Evolutionary conservation across 2,797 vertebrate species (phyloP).

Genomic region (Brotula barbata): DNA sequence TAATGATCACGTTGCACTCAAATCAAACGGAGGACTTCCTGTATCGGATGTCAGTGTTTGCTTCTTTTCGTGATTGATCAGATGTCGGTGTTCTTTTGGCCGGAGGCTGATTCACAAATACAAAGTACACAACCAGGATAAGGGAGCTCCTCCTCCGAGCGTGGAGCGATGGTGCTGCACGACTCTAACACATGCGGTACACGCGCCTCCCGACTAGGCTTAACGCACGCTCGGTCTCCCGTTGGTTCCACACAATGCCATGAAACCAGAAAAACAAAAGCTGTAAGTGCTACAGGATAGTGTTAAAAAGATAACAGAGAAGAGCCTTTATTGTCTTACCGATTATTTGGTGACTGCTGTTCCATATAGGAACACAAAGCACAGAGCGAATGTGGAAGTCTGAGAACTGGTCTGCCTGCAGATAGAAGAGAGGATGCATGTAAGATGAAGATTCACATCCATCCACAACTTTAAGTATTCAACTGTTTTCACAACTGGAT

Average conservation of each 20-base stretch:
- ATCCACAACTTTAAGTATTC: no score
- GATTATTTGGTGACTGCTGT: conserved; percentile 98
- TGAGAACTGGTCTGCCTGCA: conserved; percentile 95
- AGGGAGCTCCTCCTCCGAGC: conserved; percentile 58
- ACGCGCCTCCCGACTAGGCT: conserved; percentile 32
- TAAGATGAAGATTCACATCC: conserved; percentile 16
- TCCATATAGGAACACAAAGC: conserved; percentile 99
- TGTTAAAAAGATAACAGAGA: no score
- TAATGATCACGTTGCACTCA: conserved; percentile 59
- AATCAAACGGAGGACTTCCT: conserved; percentile 66
- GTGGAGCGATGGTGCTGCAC: conserved; percentile 45
- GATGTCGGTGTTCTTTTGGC: conserved; percentile 58
- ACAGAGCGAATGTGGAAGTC: conserved; percentile 98
- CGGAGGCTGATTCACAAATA: conserved; percentile 62
- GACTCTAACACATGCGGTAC: conserved; percentile 36
- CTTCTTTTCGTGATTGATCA: conserved; percentile 78
- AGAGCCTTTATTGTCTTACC: conserved; percentile 79
- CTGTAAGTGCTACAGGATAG: conserved; percentile 4
- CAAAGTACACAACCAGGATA: conserved; percentile 55
- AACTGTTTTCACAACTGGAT: no score
- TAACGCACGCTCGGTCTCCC: conserved; percentile 19
- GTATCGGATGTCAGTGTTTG: conserved; percentile 57
- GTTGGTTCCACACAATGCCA: conserved; percentile 32
- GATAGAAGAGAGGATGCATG: conserved; percentile 28
- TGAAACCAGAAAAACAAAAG: conserved; percentile 1